phyloP scores from a whole-genome alignment of 2,113 vertebrate genomes.

The Chaetura pelagica region DNA sequence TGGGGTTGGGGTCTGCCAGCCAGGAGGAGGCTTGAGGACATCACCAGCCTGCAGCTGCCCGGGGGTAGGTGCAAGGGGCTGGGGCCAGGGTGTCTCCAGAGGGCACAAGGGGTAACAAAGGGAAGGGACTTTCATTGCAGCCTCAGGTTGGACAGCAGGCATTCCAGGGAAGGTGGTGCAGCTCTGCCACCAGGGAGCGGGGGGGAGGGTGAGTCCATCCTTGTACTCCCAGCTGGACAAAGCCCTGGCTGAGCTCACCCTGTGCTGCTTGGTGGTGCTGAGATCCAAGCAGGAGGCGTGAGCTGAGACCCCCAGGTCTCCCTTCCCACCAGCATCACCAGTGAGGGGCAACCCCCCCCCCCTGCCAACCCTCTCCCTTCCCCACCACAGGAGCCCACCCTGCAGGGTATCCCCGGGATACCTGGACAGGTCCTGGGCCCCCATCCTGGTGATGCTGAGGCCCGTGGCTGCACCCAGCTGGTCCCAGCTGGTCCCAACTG shows the following conservation, averaged over 20 bases:
- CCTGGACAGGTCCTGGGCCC: background rate
- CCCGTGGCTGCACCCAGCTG: too few relatives aligned
- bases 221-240: background rate
- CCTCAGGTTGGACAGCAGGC: background rate
- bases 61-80: background rate
- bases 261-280: background rate
- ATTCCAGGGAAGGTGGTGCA: background rate
- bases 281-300: background rate
- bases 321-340: background rate
- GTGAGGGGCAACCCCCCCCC: background rate
- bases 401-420: background rate
- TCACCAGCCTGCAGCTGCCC: too few relatives aligned
- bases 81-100: fast-evolving
- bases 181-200: background rate
- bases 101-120: background rate
- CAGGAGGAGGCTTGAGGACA: background rate
- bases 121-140: background rate
- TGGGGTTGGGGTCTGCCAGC: background rate
- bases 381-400: fast-evolving
- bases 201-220: background rate
- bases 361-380: background rate
- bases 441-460: fast-evolving
- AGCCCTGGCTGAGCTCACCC: background rate
- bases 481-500: too few relatives aligned
- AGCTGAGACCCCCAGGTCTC: background rate